phyloP scores from a whole-genome alignment of 2,888 invertebrate species.

The Apamea anceps region DNA sequence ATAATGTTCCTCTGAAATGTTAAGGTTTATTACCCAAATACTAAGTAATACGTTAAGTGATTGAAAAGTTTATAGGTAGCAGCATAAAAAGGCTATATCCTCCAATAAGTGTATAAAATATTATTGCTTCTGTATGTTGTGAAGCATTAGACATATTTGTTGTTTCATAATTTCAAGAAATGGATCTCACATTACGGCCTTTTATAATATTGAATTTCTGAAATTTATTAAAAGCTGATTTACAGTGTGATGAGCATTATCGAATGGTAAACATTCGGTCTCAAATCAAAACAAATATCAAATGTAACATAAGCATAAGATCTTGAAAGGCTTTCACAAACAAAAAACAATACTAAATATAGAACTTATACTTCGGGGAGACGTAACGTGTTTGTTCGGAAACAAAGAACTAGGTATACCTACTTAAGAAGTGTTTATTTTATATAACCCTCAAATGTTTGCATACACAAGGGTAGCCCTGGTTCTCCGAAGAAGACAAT shows the following conservation, averaged over 20 bases:
- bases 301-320: background rate
- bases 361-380: slow-evolving; percentile 4
- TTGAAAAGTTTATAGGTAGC: slow-evolving; percentile 55
- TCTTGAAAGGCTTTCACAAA: slow-evolving; percentile 1
- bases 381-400: slow-evolving; percentile 32
- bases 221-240: background rate
- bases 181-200: background rate
- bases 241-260: background rate
- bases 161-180: slow-evolving; percentile 12
- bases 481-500: slow-evolving; percentile 14
- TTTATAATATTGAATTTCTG: background rate
- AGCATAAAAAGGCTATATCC: slow-evolving; percentile 27
- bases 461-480: slow-evolving; percentile 8
- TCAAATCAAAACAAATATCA: background rate
- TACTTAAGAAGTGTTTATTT: slow-evolving; percentile 37
- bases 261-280: background rate
- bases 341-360: background rate
- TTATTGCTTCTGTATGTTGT: slow-evolving; percentile 31
- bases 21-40: slow-evolving; percentile 49
- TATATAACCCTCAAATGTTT: slow-evolving; percentile 31
- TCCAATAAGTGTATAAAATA: slow-evolving; percentile 33
- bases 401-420: slow-evolving; percentile 26
- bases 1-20: slow-evolving; percentile 34
- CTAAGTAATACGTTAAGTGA: slow-evolving; percentile 45
- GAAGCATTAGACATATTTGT: slow-evolving; percentile 3